These are phyloP conservation scores for Amia ocellicauda DNA, from an alignment of 2,113 vertebrate species.

Conservation along the genomic window DNA sequence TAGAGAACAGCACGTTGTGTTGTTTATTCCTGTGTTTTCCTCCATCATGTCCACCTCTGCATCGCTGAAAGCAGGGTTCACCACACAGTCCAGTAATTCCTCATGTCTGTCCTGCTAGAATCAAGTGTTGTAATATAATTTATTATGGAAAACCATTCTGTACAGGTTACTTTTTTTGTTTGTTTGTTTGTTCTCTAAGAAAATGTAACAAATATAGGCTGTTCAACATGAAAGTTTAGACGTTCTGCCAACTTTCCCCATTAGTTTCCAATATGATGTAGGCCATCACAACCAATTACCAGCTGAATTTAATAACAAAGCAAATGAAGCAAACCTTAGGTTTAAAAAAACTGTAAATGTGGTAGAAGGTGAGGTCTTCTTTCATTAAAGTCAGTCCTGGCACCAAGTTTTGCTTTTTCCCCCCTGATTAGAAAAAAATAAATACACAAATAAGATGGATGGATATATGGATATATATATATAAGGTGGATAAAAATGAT, in stretches of 20 bases:
- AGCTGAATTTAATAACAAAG: too few relatives aligned
- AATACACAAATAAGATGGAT: constrained; percentile 3
- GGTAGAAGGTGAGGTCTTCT: constrained; percentile 59
- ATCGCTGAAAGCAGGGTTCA: constrained; percentile 37
- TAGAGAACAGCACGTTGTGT: too few relatives aligned
- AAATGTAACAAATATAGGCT: too few relatives aligned
- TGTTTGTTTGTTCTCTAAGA: too few relatives aligned
- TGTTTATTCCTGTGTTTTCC: too few relatives aligned
- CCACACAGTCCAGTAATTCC: constrained; percentile 28
- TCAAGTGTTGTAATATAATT: constrained; percentile 12
- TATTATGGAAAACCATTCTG: constrained; percentile 20
- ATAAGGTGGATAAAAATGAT: too few relatives aligned
- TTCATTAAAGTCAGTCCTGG: constrained; percentile 49
- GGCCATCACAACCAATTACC: too few relatives aligned
- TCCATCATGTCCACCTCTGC: constrained; percentile 27
- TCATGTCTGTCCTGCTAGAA: constrained; percentile 1
- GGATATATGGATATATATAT: too few relatives aligned
- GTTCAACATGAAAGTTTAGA: too few relatives aligned
- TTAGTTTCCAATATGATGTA: too few relatives aligned
- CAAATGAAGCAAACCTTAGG: constrained; percentile 38
- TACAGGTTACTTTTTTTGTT: too few relatives aligned
- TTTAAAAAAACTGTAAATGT: constrained; percentile 42
- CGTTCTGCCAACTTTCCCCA: too few relatives aligned
- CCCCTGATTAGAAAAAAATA: constrained; percentile 44
- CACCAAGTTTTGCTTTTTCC: constrained; percentile 43